Base-by-base conservation (phyloP, 92 coral and sea anemone genomes). In the Hydrozoanthus gracilis region DNA sequence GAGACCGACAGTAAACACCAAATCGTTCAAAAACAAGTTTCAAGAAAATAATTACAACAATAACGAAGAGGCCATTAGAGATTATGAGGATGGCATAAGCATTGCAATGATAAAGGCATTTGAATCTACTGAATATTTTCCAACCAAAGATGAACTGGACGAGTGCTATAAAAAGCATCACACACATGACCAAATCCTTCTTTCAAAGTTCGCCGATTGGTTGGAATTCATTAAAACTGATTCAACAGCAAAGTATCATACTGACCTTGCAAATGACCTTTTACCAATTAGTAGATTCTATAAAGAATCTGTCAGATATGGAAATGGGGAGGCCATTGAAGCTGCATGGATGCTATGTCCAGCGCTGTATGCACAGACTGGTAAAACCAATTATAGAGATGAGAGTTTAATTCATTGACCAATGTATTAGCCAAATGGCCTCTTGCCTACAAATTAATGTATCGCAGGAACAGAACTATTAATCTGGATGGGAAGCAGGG, bases 281-380 rank as follows among this genome's bases (percentile, higher is more conserved):
- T 51, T 87, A 27, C 93, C 93, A 69, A 76, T 91, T 18, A 91
- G 72, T 11, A 91, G 91, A 62, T 91, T 88, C 83, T 91, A 83
- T 55, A 83, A 87, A 58, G 90, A 90, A 67, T 86, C 79, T 0
- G 48, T 82, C 8, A 73, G 90, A 14, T 56, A 90, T 75, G 92
- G 92, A 39, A 90, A 89, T 72, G 93, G 93, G 2, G 46, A 12
- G 8, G 93, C 93, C 4, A 67, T 87, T 55, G 91, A 91, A 71
- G 87, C 66, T 4, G 77, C 71, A 1, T 70, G 90, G 90, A 87
- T 79, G 90, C 58, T 70, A 6, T 80, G 72, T 15, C 86, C 86
- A 51, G 52, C 71, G 9, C 61, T 80, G n/a, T 87, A 79, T 49
- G 49, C 64, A 5, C 79, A 70, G 12, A 27, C 61, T 52, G 71